Base-by-base conservation (phyloP, 1,140 invertebrate genomes). In the Temnothorax nylanderi region DNA sequence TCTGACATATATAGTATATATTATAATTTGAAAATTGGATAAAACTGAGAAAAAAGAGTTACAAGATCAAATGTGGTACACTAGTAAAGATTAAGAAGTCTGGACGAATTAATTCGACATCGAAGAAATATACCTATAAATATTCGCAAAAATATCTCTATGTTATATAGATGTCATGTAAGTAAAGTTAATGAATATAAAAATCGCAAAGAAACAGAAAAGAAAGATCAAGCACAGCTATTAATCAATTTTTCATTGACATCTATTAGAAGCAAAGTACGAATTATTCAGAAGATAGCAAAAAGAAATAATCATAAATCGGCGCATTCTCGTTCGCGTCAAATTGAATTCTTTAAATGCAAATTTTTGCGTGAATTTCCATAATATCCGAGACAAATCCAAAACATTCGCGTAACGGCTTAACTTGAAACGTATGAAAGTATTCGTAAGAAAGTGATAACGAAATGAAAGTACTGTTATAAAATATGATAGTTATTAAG, bases 371-470 rank as follows among this genome's bases (percentile, higher is more conserved):
- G n/a, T n/a, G 8, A 60, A 32, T 84, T 84, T 71, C 62, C 26
- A 75, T 16, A 62, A 74, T 60, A 26, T 37, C 13, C 4, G 1
- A 60, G 4, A 47, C 32, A 72, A 58, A 13, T 54, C 1, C 16
- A 26, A 81, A 18, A 71, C 10, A 2, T 44, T 54, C n/a, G 16
- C 34, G 34, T 69, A 51, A 49, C 72, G 21, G 3, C 74, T 88
- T 88, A 89, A 91, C 64, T 49, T 84, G 87, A 91, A 91, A 93
- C 89, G 84, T 90, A 94, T 94, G 93, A 95, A 94, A 94, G 93
- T 95, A 93, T 91, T 92, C 64, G 84, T 86, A 93, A 93, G 87
- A 90, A 93, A 94, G 91, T 92, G 91, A 91, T 91, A 93, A 87
- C 80, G 72, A 81, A 54, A 71, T 89, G 89, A 89, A 86, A 88